Evolutionary conservation across 2,888 invertebrate species (phyloP).

Genomic region (Cyrtodaria siliqua): DNA sequence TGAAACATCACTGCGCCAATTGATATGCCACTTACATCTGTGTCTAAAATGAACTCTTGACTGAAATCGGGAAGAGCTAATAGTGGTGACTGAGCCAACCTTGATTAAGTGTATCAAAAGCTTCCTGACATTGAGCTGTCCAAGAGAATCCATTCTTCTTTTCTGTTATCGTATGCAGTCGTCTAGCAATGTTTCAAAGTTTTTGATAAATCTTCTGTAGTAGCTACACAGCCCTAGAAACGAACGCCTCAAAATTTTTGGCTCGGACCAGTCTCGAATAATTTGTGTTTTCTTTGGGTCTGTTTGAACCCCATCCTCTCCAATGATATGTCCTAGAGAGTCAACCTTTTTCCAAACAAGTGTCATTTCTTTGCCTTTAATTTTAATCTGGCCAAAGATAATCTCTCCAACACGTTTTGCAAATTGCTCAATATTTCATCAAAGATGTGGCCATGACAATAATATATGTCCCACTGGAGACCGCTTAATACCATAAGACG

Average conservation of each 20-base stretch:
- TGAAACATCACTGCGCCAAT: conserved; percentile 43
- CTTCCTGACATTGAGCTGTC: conserved; percentile 25
- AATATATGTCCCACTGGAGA: conserved; percentile 11
- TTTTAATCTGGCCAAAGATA: conserved; percentile 28
- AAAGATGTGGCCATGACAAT: conserved; percentile 4
- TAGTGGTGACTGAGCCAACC: conserved; percentile 24
- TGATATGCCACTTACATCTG: conserved; percentile 24
- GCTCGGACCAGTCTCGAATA: too few species aligned
- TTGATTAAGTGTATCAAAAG: conserved; percentile 27
- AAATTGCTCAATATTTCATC: neutral
- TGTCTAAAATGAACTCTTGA: conserved; percentile 42
- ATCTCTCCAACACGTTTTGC: neutral
- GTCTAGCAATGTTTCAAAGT: conserved; percentile 28
- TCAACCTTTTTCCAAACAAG: conserved; percentile 20
- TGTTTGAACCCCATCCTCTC: conserved; percentile 19
- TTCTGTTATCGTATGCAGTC: conserved; percentile 25
- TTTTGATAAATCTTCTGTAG: conserved; percentile 32
- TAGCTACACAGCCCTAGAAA: conserved; percentile 57
- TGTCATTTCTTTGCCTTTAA: conserved; percentile 47
- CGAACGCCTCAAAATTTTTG: conserved; percentile 25
- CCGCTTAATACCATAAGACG: neutral
- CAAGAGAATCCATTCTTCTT: conserved; percentile 27
- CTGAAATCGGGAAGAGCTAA: conserved; percentile 32
- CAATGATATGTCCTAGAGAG: conserved; percentile 47
- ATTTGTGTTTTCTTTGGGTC: conserved; percentile 33